A percentile compares a stretch with the other conserved stretches of the same genome.
Evolutionary conservation across 2,797 vertebrate species (phyloP).

Genomic region (Enteromius radiatus): DNA sequence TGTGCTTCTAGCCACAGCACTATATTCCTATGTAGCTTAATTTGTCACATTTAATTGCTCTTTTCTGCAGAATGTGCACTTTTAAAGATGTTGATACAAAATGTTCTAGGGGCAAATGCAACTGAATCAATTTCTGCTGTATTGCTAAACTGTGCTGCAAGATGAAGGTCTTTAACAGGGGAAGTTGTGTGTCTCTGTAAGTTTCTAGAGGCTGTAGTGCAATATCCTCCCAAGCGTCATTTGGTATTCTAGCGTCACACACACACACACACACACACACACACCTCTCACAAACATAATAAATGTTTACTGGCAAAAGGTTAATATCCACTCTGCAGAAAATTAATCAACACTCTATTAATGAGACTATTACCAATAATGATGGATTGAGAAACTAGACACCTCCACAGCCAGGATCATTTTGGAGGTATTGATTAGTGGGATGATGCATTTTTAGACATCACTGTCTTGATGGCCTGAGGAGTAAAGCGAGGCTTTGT

Average conservation of each 20-base stretch:
- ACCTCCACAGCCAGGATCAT: constrained; percentile 69
- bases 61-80: constrained; percentile 37
- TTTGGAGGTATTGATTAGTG: constrained; percentile 73
- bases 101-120: constrained; percentile 22
- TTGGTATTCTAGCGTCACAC: constrained; percentile 72
- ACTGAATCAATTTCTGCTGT: constrained; percentile 23
- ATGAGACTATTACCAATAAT: constrained; percentile 81
- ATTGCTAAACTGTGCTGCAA: constrained; percentile 14
- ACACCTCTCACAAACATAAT: constrained; percentile 78
- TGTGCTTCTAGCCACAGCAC: not conserved
- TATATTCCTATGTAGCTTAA: not conserved
- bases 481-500: constrained; percentile 12
- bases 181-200: not conserved
- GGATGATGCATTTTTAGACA: constrained; percentile 70
- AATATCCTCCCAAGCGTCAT: constrained; percentile 55
- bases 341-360: constrained; percentile 82
- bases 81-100: constrained; percentile 16
- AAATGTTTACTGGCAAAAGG: constrained; percentile 82
- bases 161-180: constrained; percentile 23
- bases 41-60: constrained; percentile 31
- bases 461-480: constrained; percentile 66
- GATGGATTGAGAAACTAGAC: constrained; percentile 81
- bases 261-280: constrained; percentile 38
- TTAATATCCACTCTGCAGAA: constrained; percentile 83
- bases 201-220: constrained; percentile 17